These are phyloP conservation scores for Rallus crepitans DNA, from an alignment of 2,797 vertebrate genomes.

Conservation along the genomic window DNA sequence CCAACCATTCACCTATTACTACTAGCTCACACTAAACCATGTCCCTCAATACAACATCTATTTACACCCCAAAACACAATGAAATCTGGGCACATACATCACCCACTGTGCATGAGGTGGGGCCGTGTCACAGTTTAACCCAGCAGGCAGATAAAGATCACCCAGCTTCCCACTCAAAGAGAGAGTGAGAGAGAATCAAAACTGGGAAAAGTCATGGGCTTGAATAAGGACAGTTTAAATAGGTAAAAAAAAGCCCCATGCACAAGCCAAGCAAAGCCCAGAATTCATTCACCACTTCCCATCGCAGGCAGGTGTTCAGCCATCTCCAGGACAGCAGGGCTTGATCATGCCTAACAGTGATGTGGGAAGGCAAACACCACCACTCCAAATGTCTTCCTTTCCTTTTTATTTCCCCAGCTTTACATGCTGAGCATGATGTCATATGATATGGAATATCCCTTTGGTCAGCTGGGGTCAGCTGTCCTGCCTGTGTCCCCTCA, in stretches of 20 bases:
- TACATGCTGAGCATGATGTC: accelerated
- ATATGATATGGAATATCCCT: accelerated
- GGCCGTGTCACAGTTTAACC: background rate
- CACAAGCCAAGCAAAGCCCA: background rate
- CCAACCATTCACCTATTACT: no score
- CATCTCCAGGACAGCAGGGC: background rate
- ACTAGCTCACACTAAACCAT: no score
- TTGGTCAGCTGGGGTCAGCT: background rate
- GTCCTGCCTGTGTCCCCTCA: background rate
- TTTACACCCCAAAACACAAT: background rate
- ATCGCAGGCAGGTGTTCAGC: background rate
- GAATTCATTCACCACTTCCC: background rate
- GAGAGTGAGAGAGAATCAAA: background rate
- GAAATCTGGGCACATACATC: background rate
- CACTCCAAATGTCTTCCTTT: accelerated
- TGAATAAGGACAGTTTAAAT: background rate
- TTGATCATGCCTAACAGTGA: accelerated
- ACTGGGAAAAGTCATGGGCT: background rate
- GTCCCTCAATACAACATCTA: no score
- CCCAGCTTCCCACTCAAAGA: background rate
- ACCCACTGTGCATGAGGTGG: background rate
- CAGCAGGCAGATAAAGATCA: background rate
- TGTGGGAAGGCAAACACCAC: background rate
- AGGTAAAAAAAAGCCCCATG: accelerated
- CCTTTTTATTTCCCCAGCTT: background rate